These are phyloP conservation scores for Arremon brunneinucha DNA, from an alignment of 2,797 vertebrate species.

Conservation along the genomic window DNA sequence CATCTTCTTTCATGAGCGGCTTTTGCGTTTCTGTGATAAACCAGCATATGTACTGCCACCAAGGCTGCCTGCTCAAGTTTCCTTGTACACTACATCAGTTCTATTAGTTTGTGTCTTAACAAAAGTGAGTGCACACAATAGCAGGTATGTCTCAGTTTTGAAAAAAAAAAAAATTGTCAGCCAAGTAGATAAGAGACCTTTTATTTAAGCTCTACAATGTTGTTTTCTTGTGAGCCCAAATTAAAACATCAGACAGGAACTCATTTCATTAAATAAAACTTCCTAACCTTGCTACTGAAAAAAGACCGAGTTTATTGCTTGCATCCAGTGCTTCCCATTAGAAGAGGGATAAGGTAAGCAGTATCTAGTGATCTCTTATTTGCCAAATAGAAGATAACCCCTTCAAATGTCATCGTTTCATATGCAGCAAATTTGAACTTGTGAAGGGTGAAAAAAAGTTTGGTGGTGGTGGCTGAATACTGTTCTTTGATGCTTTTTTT, in stretches of 20 bases:
- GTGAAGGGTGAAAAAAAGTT: rapidly evolving
- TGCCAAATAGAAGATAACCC: neutral
- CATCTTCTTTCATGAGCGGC: neutral
- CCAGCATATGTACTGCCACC: neutral
- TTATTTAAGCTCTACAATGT: neutral
- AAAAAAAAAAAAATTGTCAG: neutral
- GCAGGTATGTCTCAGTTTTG: neutral
- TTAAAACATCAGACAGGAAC: neutral
- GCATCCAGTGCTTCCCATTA: neutral
- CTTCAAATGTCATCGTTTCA: neutral
- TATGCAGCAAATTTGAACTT: neutral
- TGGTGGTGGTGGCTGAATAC: neutral
- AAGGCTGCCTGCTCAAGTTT: neutral
- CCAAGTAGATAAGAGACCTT: neutral
- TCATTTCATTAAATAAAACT: neutral
- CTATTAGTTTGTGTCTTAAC: neutral
- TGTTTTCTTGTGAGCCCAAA: neutral
- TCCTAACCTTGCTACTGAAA: neutral
- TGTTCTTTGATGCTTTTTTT: neutral
- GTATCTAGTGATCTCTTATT: neutral
- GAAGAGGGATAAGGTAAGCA: neutral
- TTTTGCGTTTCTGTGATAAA: neutral
- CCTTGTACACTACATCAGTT: neutral
- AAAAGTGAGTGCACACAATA: neutral
- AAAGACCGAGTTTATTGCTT: neutral